Percentiles rank a stretch among this genome's conserved stretches.
These are phyloP conservation scores for Sarcophaga peregrina DNA, from an alignment of 1,140 invertebrate genomes.

Conservation along the genomic window DNA sequence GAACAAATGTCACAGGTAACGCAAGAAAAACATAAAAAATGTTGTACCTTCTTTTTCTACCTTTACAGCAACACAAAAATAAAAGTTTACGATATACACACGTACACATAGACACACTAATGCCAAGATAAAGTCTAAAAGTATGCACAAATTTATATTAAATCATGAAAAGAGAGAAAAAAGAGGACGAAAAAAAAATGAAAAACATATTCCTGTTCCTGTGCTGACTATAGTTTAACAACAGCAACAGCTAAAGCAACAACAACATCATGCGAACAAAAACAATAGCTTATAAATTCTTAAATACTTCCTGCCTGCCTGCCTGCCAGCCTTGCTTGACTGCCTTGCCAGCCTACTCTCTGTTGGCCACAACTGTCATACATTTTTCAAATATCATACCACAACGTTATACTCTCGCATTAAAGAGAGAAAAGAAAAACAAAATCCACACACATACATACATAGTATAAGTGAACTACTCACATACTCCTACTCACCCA, in stretches of 20 bases:
- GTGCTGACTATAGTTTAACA: not conserved
- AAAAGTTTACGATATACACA: too few relatives aligned
- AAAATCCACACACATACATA: not conserved
- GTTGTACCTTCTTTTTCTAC: not conserved
- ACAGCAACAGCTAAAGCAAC: too few relatives aligned
- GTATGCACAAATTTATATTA: not conserved
- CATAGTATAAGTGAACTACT: too few relatives aligned
- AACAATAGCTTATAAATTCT: not conserved
- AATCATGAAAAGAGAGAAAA: not conserved
- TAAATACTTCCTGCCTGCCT: not conserved
- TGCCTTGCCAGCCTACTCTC: too few relatives aligned
- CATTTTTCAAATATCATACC: conserved; percentile 6
- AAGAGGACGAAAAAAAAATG: too few relatives aligned
- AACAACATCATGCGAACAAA: too few relatives aligned
- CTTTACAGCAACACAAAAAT: not conserved
- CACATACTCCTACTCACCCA: not conserved
- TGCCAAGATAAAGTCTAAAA: not conserved
- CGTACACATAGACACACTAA: too few relatives aligned
- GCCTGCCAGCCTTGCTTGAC: too few relatives aligned
- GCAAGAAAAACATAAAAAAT: not conserved
- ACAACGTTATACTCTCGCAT: not conserved
- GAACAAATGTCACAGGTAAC: not conserved
- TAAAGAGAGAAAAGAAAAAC: too few relatives aligned
- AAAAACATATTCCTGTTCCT: not conserved
- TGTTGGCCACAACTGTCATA: not conserved